phyloP scores from a whole-genome alignment of 2,888 invertebrate species.

The Vesta saturnalis region DNA sequence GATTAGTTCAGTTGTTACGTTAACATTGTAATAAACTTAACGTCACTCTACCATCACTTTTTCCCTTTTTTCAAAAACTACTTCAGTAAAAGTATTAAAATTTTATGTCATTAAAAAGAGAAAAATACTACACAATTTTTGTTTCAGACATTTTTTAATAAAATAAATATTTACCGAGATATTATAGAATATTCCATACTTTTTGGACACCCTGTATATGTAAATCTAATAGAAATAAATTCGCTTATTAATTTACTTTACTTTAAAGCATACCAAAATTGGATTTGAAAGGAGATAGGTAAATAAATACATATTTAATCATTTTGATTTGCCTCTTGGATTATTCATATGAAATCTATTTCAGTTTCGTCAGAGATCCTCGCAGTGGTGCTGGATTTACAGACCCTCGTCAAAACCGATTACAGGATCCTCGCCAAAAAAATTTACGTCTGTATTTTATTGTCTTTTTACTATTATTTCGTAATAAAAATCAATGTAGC shows the following conservation, averaged over 20 bases:
- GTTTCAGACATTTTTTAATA: no score
- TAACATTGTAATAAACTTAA: no score
- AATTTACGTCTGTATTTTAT: conserved; percentile 55
- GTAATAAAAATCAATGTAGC: conserved; percentile 17
- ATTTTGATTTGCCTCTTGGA: not conserved
- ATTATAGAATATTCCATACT: no score
- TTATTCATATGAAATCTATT: not conserved
- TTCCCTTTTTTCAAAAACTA: no score
- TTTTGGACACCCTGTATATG: no score
- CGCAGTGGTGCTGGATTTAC: conserved; percentile 62
- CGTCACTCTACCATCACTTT: no score
- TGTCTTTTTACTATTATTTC: not conserved
- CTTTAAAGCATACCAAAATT: conserved; percentile 37
- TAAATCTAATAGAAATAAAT: no score
- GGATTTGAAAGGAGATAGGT: conserved; percentile 35
- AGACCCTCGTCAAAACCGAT: conserved; percentile 69
- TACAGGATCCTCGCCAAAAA: conserved; percentile 73
- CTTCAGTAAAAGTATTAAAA: no score
- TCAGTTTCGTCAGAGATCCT: conserved; percentile 56
- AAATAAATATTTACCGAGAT: no score
- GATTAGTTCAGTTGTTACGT: no score
- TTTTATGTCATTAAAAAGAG: no score
- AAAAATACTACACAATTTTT: no score
- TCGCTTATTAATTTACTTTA: not conserved
- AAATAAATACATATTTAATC: conserved; percentile 2